Base-by-base conservation (phyloP, 2,797 vertebrate species). In the Scolopax rusticola region DNA sequence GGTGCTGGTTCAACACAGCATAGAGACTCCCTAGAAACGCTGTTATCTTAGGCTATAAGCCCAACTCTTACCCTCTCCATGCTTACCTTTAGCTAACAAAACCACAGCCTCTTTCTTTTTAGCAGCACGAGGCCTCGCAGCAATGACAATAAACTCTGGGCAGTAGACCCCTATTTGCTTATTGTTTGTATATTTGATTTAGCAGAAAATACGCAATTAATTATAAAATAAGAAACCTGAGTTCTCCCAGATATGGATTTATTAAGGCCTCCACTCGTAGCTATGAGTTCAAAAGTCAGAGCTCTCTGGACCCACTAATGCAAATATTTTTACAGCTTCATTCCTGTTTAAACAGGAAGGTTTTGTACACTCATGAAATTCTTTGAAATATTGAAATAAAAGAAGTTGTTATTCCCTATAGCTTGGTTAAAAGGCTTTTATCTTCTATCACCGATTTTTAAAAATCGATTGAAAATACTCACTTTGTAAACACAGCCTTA, bases 281-380 rank as follows among this genome's bases (percentile, higher is more conserved):
- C 70, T 76, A 68, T 0, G 3, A 82, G 88, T 94, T 95, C 87
- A 96, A 77, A 94, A 96, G 80, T 89, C 93, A 89, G 70, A 93
- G 67, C 74, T 94, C 85, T 93, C 83, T 79, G 53, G 74, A 87
- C 51, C 43, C 56, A 69, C 54, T 76, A 95, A 95, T 12, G 74
- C 70, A 95, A 96, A 95, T 94, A 95, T 96, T 97, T 96, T 96
- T 94, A 94, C 80, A 95, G 91, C 85, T 96, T 95, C 77, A 89
- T 86, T 96, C 70, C 82, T 95, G 77, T 90, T 93, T 95, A 84
- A 94, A 95, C 74, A 93, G 91, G 91, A 96, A 96, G 32, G 59
- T 88, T 94, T 95, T 1, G 2, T 90, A 84, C 80, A 77, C 74
- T 91, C 64, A 89, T 23, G 60, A 92, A 93, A 93, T 90, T 94